A percentile compares a stretch with the other conserved stretches of the same genome.
Conservation (phyloP, 2,888 invertebrate species). For the Temnothorax ravouxi region DNA sequence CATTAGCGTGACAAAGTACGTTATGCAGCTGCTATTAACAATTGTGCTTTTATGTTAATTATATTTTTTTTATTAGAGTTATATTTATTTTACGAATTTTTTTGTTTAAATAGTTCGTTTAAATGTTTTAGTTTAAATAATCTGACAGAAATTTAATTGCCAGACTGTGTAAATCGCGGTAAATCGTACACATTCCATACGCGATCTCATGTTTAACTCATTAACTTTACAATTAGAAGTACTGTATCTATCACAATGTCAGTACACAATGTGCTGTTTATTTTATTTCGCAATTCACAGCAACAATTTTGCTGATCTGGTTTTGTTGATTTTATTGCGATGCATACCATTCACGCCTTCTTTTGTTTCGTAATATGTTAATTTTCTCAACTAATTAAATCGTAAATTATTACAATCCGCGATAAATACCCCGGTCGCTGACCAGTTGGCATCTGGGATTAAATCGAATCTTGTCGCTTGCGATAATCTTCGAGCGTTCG, state of each 20-base stretch:
- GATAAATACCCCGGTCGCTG: slow-evolving; percentile 18
- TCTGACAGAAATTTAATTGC: background rate
- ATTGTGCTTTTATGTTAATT: background rate
- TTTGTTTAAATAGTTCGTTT: background rate
- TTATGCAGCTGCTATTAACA: background rate
- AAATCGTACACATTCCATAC: background rate
- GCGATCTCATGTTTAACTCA: background rate
- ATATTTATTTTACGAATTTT: background rate
- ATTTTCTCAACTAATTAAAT: slow-evolving; percentile 20
- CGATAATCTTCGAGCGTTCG: background rate
- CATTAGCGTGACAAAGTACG: background rate
- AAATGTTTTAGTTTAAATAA: background rate
- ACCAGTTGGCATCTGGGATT: slow-evolving; percentile 14
- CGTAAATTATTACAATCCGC: slow-evolving; percentile 20
- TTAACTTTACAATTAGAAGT: background rate
- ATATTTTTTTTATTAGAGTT: background rate
- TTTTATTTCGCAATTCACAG: background rate
- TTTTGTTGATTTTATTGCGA: background rate
- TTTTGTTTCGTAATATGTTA: background rate
- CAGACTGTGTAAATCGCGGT: background rate
- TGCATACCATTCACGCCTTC: background rate
- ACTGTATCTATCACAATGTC: background rate
- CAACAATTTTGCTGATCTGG: background rate
- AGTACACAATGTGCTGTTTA: too few relatives aligned
- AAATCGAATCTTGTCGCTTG: slow-evolving; percentile 31